Conservation (phyloP, 2,797 vertebrate genomes). For the Tachyglossus aculeatus region DNA sequence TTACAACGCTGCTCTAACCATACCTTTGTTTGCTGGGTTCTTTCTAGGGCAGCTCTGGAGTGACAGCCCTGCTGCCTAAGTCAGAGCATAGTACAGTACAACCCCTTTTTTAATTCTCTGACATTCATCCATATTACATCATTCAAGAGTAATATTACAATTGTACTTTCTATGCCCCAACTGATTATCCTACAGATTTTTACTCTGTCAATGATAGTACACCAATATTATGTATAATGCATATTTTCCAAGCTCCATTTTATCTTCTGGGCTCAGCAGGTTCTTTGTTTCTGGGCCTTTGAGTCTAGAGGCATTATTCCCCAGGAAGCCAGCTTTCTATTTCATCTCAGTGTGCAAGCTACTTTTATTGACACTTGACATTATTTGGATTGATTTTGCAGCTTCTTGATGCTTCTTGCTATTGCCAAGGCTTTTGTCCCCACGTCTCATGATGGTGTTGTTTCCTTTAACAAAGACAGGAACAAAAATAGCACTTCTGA, state of each 20-base stretch:
- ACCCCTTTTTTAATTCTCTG: neutral
- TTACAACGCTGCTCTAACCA: neutral
- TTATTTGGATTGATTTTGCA: too few relatives aligned
- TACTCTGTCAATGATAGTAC: neutral
- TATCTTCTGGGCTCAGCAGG: neutral
- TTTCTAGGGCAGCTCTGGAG: neutral
- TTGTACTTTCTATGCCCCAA: neutral
- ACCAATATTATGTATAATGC: rapidly evolving
- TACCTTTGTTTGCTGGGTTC: neutral
- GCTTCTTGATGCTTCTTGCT: too few relatives aligned
- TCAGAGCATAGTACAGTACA: neutral
- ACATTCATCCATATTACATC: neutral
- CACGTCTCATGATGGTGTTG: too few relatives aligned
- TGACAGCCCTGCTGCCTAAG: neutral
- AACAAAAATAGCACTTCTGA: too few relatives aligned
- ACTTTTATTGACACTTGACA: too few relatives aligned
- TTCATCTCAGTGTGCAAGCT: too few relatives aligned
- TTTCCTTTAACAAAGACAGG: too few relatives aligned
- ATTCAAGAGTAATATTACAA: neutral
- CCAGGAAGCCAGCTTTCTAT: too few relatives aligned
- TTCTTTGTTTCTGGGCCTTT: neutral
- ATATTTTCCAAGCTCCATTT: neutral
- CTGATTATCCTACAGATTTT: neutral
- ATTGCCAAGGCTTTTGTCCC: too few relatives aligned
- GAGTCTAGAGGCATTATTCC: too few relatives aligned